These are phyloP conservation scores for Acanthornis magna DNA, from an alignment of 2,797 vertebrate species.

Conservation along the genomic window DNA sequence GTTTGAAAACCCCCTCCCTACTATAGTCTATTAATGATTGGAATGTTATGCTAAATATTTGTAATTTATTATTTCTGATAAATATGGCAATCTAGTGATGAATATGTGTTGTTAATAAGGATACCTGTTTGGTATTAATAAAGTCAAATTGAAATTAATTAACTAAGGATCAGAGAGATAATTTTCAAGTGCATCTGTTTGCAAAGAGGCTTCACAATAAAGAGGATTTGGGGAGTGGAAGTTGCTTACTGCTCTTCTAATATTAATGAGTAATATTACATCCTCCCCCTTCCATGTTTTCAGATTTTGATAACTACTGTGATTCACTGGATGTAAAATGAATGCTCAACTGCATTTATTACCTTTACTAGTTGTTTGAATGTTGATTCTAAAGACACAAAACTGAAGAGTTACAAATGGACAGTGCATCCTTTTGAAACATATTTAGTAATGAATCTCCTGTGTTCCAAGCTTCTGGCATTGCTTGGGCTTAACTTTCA, in stretches of 20 bases:
- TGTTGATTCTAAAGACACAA: background rate
- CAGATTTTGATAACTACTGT: background rate
- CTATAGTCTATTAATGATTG: conserved; percentile 2
- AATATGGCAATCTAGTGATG: conserved; percentile 37
- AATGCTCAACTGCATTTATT: background rate
- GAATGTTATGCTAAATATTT: conserved; percentile 31
- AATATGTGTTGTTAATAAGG: conserved; percentile 17
- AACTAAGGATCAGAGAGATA: background rate
- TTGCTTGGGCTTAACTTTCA: background rate
- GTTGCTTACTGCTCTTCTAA: background rate
- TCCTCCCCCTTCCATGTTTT: background rate
- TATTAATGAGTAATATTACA: background rate
- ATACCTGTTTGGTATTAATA: conserved; percentile 13
- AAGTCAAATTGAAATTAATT: conserved; percentile 44
- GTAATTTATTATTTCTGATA: conserved; percentile 40
- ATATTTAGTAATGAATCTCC: background rate
- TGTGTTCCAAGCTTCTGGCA: background rate
- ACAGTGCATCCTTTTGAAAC: background rate
- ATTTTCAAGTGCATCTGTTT: background rate
- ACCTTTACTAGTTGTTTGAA: background rate
- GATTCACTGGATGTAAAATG: background rate
- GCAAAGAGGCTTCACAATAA: background rate
- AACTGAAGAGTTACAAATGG: background rate
- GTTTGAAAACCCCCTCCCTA: background rate
- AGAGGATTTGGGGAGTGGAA: background rate